Evolutionary conservation across 2,797 vertebrate species (phyloP), one percentile per base, ranked within the genome.

Genomic region (Poeciliopsis gracilis): DNA sequence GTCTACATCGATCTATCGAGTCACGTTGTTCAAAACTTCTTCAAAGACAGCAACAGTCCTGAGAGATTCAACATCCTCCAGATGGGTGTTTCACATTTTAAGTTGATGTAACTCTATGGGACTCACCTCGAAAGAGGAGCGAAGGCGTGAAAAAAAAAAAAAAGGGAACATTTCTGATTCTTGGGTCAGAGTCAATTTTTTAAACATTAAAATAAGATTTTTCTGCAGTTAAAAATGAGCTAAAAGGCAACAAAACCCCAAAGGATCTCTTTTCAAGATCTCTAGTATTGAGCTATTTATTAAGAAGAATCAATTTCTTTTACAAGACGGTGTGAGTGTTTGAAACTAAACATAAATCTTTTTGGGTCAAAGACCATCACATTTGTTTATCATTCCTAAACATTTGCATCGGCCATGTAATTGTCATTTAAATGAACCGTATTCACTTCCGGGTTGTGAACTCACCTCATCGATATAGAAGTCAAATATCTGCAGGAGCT

Each of bases 381-480:
- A 51, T 13, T 38, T 67, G 9, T 4, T 5, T 25, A 41, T 63
- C 30, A 36, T 69, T 41, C 36, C 36, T 25, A 41, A 43, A 41
- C 5, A 69, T 25, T 13, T 43, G 23, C 66, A 41, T 12, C 4
- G 28, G 28, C 28, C 15, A 18, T 33, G 0, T 55, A 47, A 49
- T 45, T 28, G 2, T 15, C 10, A 47, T 41, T 38, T 66, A 25
- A 30, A 53, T 53, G 23, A 53, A 53, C 25, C 23, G 0, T 1
- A 53, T 3, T 28, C 23, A 33, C 7, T 36, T 13, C 46, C 28
- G 73, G 2, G 18, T 28, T 53, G 41, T 61, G 67, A 75, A 45
- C 88, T 93, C 90, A 97, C 97, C 95, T 97, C 94, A 84, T 97
- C 95, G 2, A 94, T 94, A 30, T 93, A 75, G 82, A 98, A 96